A percentile compares a stretch with the other conserved stretches of the same genome.
phyloP scores from a whole-genome alignment of 2,113 vertebrate species.

The Nibea albiflora region DNA sequence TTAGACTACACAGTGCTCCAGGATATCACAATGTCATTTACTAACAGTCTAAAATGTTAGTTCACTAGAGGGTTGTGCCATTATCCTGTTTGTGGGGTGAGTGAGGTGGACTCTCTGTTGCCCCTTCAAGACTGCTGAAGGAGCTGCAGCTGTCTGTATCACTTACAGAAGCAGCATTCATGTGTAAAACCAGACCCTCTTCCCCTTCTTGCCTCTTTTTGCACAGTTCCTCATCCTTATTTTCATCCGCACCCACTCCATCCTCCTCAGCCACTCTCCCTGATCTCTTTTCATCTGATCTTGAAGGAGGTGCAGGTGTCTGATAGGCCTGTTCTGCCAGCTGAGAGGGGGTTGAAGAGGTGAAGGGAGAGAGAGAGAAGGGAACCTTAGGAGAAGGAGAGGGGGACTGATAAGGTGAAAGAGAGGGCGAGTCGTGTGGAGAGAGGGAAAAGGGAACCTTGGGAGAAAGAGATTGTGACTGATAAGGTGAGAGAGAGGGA shows the following conservation, averaged over 20 bases:
- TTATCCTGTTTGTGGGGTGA: constrained; percentile 19
- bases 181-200: constrained; percentile 59
- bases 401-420: constrained; percentile 62
- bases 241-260: neutral
- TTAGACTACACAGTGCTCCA: neutral
- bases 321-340: constrained; percentile 32
- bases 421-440: constrained; percentile 51
- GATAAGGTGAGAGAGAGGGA: constrained; percentile 47
- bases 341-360: constrained; percentile 6
- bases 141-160: constrained; percentile 83
- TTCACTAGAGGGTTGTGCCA: neutral
- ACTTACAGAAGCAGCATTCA: constrained; percentile 71
- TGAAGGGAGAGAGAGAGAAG: constrained; percentile 51
- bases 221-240: neutral
- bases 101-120: constrained; percentile 66
- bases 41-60: neutral
- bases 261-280: constrained; percentile 12
- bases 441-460: constrained; percentile 49
- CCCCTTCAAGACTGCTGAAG: constrained; percentile 82
- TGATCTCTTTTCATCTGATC: constrained; percentile 4
- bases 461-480: constrained; percentile 55
- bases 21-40: neutral
- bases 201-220: constrained; percentile 49
- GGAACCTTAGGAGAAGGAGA: constrained; percentile 51
- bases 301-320: constrained; percentile 15